Conservation (phyloP, 2,113 vertebrate species). For the Peromyscus polionotus region DNA sequence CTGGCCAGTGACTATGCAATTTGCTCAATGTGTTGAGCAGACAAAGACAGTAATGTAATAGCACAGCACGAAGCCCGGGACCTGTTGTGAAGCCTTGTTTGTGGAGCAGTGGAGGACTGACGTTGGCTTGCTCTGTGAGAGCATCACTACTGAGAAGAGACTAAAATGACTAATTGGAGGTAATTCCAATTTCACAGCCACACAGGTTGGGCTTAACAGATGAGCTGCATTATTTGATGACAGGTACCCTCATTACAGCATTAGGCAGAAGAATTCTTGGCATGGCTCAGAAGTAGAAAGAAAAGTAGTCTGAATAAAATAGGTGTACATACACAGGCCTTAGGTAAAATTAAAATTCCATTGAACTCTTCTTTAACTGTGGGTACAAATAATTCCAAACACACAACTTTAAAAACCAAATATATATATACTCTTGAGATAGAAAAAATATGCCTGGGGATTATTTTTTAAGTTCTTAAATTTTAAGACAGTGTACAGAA, state of each 20-base stretch:
- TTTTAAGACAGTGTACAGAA: background rate
- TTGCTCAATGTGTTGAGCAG: background rate
- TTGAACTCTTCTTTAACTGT: constrained; percentile 11
- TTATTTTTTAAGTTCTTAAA: background rate
- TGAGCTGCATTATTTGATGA: constrained; percentile 2
- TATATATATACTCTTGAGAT: background rate
- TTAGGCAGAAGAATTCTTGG: constrained; percentile 44
- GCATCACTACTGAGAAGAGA: constrained; percentile 29
- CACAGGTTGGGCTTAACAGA: constrained; percentile 25
- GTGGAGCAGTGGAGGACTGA: background rate
- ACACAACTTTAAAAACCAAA: constrained; percentile 43
- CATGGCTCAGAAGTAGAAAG: background rate
- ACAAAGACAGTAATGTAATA: background rate
- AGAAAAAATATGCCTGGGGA: background rate
- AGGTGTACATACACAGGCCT: background rate
- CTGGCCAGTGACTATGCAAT: background rate
- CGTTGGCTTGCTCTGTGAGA: background rate
- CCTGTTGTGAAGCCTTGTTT: background rate
- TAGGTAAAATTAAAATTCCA: constrained; percentile 53
- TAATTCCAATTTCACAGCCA: constrained; percentile 27
- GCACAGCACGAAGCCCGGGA: too few species aligned
- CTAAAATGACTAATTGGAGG: constrained; percentile 21
- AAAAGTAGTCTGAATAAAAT: constrained; percentile 18
- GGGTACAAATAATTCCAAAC: background rate
- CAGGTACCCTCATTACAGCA: background rate